Conservation (phyloP, 2,888 invertebrate genomes). For the Alsophila aescularia region DNA sequence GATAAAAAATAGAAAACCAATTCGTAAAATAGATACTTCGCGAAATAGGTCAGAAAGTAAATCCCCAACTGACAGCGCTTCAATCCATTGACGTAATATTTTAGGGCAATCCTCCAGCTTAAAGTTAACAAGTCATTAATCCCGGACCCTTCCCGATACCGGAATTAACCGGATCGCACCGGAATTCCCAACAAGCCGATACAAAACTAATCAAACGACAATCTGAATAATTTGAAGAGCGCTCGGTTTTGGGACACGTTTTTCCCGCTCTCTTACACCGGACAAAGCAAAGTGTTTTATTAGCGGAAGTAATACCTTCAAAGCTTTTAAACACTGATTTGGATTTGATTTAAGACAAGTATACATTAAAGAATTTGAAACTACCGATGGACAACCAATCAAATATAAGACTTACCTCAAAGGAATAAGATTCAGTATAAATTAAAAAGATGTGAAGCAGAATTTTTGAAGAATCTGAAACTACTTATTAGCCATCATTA, state of each 20-base stretch:
- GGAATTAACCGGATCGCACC: slow-evolving; percentile 37
- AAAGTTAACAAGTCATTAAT: slow-evolving; percentile 44
- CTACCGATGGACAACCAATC: slow-evolving; percentile 2
- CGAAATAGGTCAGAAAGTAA: slow-evolving; percentile 25
- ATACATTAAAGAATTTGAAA: slow-evolving; percentile 68
- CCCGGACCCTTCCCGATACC: slow-evolving; percentile 35
- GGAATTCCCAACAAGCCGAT: slow-evolving; percentile 39
- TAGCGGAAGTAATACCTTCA: slow-evolving; percentile 77
- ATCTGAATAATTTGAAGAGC: slow-evolving; percentile 36
- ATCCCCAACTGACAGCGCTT: slow-evolving; percentile 22
- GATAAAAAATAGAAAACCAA: not conserved
- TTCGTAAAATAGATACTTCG: slow-evolving; percentile 21
- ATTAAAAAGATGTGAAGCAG: slow-evolving; percentile 12
- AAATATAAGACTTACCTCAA: slow-evolving; percentile 42
- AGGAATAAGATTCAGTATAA: slow-evolving; percentile 28
- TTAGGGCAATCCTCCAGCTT: slow-evolving; percentile 35
- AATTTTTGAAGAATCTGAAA: slow-evolving; percentile 50
- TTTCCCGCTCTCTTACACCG: slow-evolving; percentile 31
- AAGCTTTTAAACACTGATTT: slow-evolving; percentile 74
- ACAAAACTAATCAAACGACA: slow-evolving; percentile 43
- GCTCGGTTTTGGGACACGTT: slow-evolving; percentile 14
- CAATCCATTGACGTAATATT: slow-evolving; percentile 28
- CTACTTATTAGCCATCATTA: not conserved
- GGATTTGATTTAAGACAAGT: slow-evolving; percentile 74
- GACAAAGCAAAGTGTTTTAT: slow-evolving; percentile 71